phyloP scores from a whole-genome alignment of 2,113 vertebrate genomes.

The Corvus cornix region DNA sequence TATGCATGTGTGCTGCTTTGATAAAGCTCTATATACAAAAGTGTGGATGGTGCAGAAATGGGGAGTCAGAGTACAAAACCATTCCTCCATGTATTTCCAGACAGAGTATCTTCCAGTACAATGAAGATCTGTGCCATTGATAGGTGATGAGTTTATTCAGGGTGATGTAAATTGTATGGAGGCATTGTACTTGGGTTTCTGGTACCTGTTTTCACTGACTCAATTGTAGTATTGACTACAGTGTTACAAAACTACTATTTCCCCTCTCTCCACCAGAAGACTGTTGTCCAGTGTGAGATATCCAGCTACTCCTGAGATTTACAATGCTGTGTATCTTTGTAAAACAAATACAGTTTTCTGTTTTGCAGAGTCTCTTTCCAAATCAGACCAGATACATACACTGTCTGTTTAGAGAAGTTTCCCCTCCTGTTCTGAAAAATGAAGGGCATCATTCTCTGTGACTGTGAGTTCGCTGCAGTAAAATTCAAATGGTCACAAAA shows the following conservation, averaged over 20 bases:
- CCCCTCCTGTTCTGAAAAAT: not conserved
- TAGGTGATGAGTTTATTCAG: not conserved
- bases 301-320: not conserved
- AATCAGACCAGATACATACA: not conserved
- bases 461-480: not conserved
- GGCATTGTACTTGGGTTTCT: not conserved
- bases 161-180: not conserved
- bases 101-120: not conserved
- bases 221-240: rapidly evolving
- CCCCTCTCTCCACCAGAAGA: not conserved
- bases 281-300: not conserved
- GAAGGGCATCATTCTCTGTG: not conserved
- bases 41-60: not conserved
- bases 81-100: rapidly evolving
- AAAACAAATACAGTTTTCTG: not conserved
- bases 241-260: not conserved
- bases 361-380: not conserved
- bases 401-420: not conserved
- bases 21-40: not conserved
- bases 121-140: not conserved
- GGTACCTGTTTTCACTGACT: not conserved
- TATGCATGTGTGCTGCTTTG: not conserved
- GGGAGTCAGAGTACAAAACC: not conserved
- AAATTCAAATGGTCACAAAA: not conserved
- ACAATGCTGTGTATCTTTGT: not conserved